Base-by-base conservation (phyloP, 2,888 invertebrate species). In the Nomada lathburiana region DNA sequence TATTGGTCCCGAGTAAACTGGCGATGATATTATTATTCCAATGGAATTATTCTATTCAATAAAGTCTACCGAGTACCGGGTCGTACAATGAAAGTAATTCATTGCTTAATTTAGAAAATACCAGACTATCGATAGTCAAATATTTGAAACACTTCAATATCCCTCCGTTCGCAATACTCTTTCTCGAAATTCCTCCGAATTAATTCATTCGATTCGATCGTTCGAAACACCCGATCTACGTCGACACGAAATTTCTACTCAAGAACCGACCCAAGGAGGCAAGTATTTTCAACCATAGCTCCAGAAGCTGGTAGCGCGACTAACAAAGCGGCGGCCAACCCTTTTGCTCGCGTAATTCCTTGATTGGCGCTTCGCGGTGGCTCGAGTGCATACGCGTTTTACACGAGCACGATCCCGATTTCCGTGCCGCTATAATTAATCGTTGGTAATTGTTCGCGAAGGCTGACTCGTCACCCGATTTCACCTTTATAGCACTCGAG, bases 381-480 rank as follows among this genome's bases (percentile, higher is more conserved):
- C 64, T 77, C 60, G 76, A 82, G 69, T 69, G 64, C 23, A 11
- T 7, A 36, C 76, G 53, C 65, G 64, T 82, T 82, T 80, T 73
- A 82, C 81, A 80, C 82, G 62, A 63, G 44, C n/a, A 26, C 82
- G 80, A 80, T 64, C 68, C 20, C 76, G 80, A 76, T 59, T 59
- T 59, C 60, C 47, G 36, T 62, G 64, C 76, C 64, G 72, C 64
- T 76, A 88, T 88, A 88, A 88, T 88, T 88, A 88, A 88, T 88
- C 88, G 88, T 84, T 70, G 83, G 74, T 83, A 82, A 87, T 88
- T 88, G 87, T 88, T 87, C 83, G 53, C 76, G 70, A 36, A 70
- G 80, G 81, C 65, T 76, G 81, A 57, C 63, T 65, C 79, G 81
- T 63, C 67, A 79, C 75, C 59, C 64, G 67, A 65, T 83, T 78